phyloP scores from a whole-genome alignment of 2,888 invertebrate species.

The Eremobia ochroleuca region DNA sequence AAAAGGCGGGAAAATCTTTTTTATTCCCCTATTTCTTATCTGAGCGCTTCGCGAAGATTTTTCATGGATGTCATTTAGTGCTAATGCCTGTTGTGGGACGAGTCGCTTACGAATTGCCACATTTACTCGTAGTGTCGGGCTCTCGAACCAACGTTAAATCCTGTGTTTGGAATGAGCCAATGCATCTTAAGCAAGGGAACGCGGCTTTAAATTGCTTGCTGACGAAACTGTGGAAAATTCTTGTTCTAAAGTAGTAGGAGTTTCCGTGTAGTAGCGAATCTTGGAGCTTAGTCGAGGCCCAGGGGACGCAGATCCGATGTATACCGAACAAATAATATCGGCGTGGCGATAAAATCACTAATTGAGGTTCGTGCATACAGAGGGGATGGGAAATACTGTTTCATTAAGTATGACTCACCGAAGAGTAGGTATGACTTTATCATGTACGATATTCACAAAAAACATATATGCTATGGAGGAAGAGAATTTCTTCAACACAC shows the following conservation, averaged over 20 bases:
- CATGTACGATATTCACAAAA: slow-evolving; percentile 9
- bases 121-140: slow-evolving; percentile 84
- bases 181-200: slow-evolving; percentile 89
- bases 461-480: not conserved
- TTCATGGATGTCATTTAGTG: slow-evolving; percentile 90
- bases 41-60: slow-evolving; percentile 83
- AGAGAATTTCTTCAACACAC: not conserved
- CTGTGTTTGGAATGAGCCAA: slow-evolving; percentile 88
- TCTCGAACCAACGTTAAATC: slow-evolving; percentile 85
- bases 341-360: slow-evolving; percentile 52
- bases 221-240: slow-evolving; percentile 77
- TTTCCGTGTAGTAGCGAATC: slow-evolving; percentile 70
- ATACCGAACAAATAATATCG: slow-evolving; percentile 59
- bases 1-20: slow-evolving; percentile 80
- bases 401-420: slow-evolving; percentile 42
- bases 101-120: slow-evolving; percentile 88
- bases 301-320: slow-evolving; percentile 45
- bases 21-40: slow-evolving; percentile 85
- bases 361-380: slow-evolving; percentile 37
- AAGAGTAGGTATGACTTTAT: slow-evolving; percentile 22
- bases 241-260: slow-evolving; percentile 64
- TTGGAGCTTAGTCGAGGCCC: slow-evolving; percentile 64
- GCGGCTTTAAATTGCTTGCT: slow-evolving; percentile 82
- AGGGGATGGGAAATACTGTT: slow-evolving; percentile 36
- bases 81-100: slow-evolving; percentile 88